Percentiles rank a stretch among this genome's conserved stretches.
Conservation (phyloP, 2,888 invertebrate genomes). For the Tetheella fluctuosa region DNA sequence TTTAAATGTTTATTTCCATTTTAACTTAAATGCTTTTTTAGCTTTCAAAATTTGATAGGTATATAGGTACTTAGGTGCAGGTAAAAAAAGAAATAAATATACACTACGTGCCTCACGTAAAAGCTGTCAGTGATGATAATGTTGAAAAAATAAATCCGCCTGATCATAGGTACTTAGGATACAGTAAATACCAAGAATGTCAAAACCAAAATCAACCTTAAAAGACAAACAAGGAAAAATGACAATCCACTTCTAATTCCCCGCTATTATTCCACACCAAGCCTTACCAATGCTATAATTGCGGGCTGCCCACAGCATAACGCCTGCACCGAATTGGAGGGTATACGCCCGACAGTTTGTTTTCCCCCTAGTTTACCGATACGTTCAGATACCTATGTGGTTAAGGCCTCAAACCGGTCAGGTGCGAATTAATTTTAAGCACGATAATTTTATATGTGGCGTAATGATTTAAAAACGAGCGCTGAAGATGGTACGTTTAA, state of each 20-base stretch:
- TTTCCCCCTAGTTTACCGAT: constrained; percentile 41
- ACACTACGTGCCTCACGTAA: too few relatives aligned
- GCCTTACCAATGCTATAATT: constrained; percentile 50
- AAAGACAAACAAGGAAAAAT: not conserved
- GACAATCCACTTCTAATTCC: not conserved
- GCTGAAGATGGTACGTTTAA: not conserved
- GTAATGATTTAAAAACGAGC: not conserved
- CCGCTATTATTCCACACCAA: constrained; percentile 25
- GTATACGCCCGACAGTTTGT: constrained; percentile 58
- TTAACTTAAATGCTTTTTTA: too few relatives aligned
- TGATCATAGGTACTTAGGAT: too few relatives aligned
- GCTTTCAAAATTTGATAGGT: too few relatives aligned
- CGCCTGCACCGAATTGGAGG: constrained; percentile 59
- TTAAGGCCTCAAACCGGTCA: constrained; percentile 13
- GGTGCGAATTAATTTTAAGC: constrained; percentile 5
- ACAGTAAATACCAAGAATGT: too few relatives aligned
- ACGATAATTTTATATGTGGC: not conserved
- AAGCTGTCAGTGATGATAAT: too few relatives aligned
- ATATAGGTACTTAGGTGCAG: too few relatives aligned
- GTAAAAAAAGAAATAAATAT: too few relatives aligned
- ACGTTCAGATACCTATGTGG: constrained; percentile 16
- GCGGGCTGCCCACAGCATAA: constrained; percentile 34
- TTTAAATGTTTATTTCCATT: too few relatives aligned
- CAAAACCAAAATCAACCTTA: not conserved
- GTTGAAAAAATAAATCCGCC: too few relatives aligned